These are phyloP conservation scores for Streptopelia turtur DNA, from an alignment of 2,797 vertebrate genomes.

Conservation along the genomic window DNA sequence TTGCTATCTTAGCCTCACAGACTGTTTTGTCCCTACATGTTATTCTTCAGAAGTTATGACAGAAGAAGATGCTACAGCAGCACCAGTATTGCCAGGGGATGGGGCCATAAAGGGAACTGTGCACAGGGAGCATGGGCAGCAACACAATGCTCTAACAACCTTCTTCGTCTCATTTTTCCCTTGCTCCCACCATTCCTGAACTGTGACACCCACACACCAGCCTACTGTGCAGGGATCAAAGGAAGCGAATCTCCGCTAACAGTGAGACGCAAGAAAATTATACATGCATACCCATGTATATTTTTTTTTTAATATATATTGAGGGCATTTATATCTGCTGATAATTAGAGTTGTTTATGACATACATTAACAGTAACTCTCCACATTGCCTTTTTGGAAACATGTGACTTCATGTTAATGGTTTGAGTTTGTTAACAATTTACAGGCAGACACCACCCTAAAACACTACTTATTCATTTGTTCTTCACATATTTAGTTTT, in stretches of 20 bases:
- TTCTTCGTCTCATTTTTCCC: neutral
- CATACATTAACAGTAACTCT: neutral
- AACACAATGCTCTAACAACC: neutral
- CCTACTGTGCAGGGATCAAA: neutral
- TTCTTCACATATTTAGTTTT: conserved; percentile 29
- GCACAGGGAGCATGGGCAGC: rapidly evolving
- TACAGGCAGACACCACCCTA: neutral
- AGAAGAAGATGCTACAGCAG: neutral
- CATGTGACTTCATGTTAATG: conserved; percentile 3
- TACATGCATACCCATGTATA: neutral
- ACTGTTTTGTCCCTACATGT: neutral
- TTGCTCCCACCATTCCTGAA: neutral
- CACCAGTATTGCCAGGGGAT: neutral
- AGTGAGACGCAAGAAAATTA: neutral
- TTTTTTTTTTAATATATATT: neutral
- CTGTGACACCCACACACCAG: neutral
- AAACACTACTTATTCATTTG: neutral
- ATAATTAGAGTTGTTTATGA: conserved; percentile 45
- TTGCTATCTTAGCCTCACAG: neutral
- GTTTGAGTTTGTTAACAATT: conserved; percentile 11
- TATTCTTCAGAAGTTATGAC: neutral
- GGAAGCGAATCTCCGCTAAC: neutral
- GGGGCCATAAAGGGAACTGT: rapidly evolving
- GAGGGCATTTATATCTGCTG: neutral
- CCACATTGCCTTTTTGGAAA: neutral